Base-by-base conservation (phyloP, 2,113 vertebrate species). In the Hippocampus mohnikei region DNA sequence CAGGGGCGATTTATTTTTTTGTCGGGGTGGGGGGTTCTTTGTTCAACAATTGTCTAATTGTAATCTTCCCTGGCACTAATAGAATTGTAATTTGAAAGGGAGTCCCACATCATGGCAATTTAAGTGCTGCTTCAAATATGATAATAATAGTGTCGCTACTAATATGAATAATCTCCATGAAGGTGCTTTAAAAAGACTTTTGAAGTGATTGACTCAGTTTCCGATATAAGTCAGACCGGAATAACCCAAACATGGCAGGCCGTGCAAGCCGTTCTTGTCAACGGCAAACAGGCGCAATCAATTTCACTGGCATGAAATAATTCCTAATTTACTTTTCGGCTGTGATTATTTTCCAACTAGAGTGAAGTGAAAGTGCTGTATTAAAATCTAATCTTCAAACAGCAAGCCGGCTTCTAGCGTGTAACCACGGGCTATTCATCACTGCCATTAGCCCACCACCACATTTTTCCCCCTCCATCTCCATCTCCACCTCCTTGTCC, bases 361-460 rank as follows among this genome's bases (percentile, higher is more conserved):
- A 87, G 77, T 75, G 75, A 85, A 89, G 88, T 87, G 85, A 88
- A 85, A 88, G 86, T 78, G 70, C 87, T 88, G 87, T 88, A 92
- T 92, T 92, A 90, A 91, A 92, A 92, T 92, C 90, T 91, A 92
- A 92, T 92, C 92, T 91, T 89, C 87, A 85, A 91, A 91, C 89
- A 86, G 83, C 87, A 91, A 91, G 89, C 92, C 88, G 87, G 85
- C 84, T 88, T 86, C 88, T 77, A 75, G 89, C 89, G 88, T 92
- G 91, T 87, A 91, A 87, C 89, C 85, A 83, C 23, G 20, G 82
- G 85, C 91, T 84, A 91, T 92, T 91, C 87, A 91, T 93, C 91
- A 92, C 85, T 91, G 90, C 88, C 90, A 91, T 90, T 91, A 91
- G 91, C 90, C 90, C 91, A 91, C 66, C 70, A 82, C 10, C 76